These are phyloP conservation scores for Sphaeramia orbicularis DNA, from an alignment of 2,797 vertebrate genomes.

Conservation along the genomic window DNA sequence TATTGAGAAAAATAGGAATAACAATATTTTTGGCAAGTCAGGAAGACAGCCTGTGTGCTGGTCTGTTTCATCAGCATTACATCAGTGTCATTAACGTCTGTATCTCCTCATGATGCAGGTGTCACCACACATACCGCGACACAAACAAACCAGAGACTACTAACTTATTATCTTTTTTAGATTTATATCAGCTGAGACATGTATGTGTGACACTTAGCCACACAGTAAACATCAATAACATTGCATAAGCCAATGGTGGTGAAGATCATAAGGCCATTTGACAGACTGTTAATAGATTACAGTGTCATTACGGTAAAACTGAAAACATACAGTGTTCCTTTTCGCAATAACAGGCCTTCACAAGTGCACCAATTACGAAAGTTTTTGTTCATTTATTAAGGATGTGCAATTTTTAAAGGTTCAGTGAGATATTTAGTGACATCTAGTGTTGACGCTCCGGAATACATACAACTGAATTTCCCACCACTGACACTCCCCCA, in stretches of 20 bases:
- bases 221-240: too few relatives aligned
- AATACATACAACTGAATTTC: too few relatives aligned
- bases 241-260: too few relatives aligned
- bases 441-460: too few relatives aligned
- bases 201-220: not conserved
- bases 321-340: not conserved
- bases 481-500: too few relatives aligned
- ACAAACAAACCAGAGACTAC: slow-evolving; percentile 22
- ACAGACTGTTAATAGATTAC: not conserved
- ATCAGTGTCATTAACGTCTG: slow-evolving; percentile 17
- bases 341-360: not conserved
- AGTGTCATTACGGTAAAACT: not conserved
- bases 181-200: slow-evolving; percentile 3
- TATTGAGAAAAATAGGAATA: slow-evolving; percentile 53
- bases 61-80: slow-evolving; percentile 40
- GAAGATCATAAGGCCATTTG: too few relatives aligned
- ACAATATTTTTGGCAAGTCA: slow-evolving; percentile 56
- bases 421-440: too few relatives aligned
- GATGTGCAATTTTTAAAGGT: slow-evolving; percentile 2
- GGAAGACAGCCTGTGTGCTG: slow-evolving; percentile 51
- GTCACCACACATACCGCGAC: slow-evolving; percentile 34
- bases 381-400: not conserved
- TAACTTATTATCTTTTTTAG: not conserved
- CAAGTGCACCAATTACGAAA: not conserved
- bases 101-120: slow-evolving; percentile 13